A percentile compares a stretch with the other conserved stretches of the same genome.
phyloP scores from a whole-genome alignment of 2,888 invertebrate species.

The Bruchidius siliquastri region DNA sequence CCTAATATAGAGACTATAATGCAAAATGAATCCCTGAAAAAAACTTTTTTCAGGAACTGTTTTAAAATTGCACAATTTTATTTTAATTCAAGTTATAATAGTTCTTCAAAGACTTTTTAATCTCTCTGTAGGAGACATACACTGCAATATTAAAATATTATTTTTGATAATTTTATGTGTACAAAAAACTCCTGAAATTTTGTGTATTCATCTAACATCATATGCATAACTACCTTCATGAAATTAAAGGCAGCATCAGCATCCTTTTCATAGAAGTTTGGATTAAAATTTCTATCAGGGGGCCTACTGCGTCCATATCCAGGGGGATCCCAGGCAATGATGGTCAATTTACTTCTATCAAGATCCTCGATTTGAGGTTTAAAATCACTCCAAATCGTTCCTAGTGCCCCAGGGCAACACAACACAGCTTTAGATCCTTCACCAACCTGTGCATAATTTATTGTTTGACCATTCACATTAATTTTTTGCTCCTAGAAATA shows the following conservation, averaged over 20 bases:
- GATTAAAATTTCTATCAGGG: conserved; percentile 65
- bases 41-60: no score
- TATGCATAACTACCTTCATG: conserved; percentile 49
- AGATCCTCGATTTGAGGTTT: conserved; percentile 69
- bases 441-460: conserved; percentile 63
- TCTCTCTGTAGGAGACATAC: no score
- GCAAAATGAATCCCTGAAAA: no score
- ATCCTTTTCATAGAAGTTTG: conserved; percentile 70
- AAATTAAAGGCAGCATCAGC: conserved; percentile 65
- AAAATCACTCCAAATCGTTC: conserved; percentile 80
- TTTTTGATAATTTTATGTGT: no score
- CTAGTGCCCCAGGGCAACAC: conserved; percentile 76
- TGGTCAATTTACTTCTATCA: conserved; percentile 57
- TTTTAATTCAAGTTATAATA: no score
- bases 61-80: no score
- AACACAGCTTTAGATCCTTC: conserved; percentile 59
- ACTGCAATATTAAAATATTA: no score
- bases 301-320: conserved; percentile 84
- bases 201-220: no score
- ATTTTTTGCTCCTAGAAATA: conserved; percentile 57
- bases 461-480: conserved; percentile 54
- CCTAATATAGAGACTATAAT: no score
- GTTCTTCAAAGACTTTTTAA: no score
- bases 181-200: no score
- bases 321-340: conserved; percentile 79